Conservation (phyloP, 92 coral and sea anemone species). For the Palythoa heliodiscus region DNA sequence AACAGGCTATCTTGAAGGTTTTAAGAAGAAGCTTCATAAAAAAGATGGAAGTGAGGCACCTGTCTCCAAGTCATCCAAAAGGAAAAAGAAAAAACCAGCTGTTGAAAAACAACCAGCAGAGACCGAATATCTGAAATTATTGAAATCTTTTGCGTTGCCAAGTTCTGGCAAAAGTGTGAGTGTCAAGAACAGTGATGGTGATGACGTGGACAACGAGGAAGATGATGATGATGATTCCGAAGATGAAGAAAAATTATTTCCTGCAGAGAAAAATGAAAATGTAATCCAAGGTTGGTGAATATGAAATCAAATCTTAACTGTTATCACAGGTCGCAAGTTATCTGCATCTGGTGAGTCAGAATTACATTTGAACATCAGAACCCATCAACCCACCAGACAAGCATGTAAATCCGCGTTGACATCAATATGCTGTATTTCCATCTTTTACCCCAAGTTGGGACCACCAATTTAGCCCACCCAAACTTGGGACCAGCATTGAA, state of each 20-base stretch:
- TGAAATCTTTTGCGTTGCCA: constrained; percentile 58
- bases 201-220: constrained; percentile 40
- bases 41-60: neutral
- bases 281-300: neutral
- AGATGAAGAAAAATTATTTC: constrained; percentile 14
- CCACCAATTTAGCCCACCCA: too few species aligned
- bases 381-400: too few species aligned
- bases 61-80: neutral
- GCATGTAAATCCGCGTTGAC: too few species aligned
- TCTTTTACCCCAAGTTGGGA: too few species aligned
- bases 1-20: constrained; percentile 49
- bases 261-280: neutral
- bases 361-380: too few species aligned
- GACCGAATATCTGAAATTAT: constrained; percentile 25
- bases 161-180: constrained; percentile 7
- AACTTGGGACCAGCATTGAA: too few species aligned
- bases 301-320: neutral
- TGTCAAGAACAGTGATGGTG: neutral
- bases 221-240: constrained; percentile 49
- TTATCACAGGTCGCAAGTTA: neutral
- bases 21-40: too few species aligned
- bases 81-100: constrained; percentile 7
- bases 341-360: too few species aligned
- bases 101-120: neutral
- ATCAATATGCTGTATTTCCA: too few species aligned